phyloP scores from a whole-genome alignment of 2,888 invertebrate genomes.

The Portevinia maculata region DNA sequence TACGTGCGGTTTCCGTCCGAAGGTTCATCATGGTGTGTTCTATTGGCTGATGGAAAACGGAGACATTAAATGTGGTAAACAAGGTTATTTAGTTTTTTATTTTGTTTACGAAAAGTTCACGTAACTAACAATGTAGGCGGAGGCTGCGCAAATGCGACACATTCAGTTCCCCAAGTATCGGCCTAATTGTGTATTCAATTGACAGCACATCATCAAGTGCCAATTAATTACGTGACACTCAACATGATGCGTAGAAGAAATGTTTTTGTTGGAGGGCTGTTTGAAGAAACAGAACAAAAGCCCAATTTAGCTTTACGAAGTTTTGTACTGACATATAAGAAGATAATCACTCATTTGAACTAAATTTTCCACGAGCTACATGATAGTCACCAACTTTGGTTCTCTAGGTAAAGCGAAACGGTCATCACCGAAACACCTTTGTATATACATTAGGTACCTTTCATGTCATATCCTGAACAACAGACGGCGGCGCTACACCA shows the following conservation, averaged over 20 bases:
- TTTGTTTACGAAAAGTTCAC: conserved; percentile 24
- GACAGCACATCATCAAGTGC: conserved; percentile 29
- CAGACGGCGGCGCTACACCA: too few species aligned
- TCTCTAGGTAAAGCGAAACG: too few species aligned
- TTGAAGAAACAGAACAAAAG: neutral
- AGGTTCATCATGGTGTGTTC: conserved; percentile 38
- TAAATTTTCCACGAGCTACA: too few species aligned
- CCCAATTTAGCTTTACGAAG: too few species aligned
- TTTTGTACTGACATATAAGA: neutral
- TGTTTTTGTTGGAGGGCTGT: neutral
- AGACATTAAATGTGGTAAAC: conserved; percentile 17
- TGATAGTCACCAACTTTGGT: too few species aligned
- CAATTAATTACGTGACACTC: conserved; percentile 51
- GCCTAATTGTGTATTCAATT: conserved; percentile 51
- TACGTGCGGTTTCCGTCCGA: conserved; percentile 51
- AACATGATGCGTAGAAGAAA: conserved; percentile 4
- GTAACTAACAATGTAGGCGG: conserved; percentile 17
- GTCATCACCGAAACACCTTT: too few species aligned
- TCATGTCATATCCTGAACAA: too few species aligned
- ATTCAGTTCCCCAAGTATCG: conserved; percentile 14
- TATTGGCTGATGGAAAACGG: conserved; percentile 27
- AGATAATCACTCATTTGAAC: too few species aligned
- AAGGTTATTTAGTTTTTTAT: conserved; percentile 31
- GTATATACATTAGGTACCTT: too few species aligned
- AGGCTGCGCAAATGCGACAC: conserved; percentile 45